A percentile compares a stretch with the other conserved stretches of the same genome.
Conservation (phyloP, 1,140 invertebrate genomes). For the Hermatobates lingyangjiaoensis region DNA sequence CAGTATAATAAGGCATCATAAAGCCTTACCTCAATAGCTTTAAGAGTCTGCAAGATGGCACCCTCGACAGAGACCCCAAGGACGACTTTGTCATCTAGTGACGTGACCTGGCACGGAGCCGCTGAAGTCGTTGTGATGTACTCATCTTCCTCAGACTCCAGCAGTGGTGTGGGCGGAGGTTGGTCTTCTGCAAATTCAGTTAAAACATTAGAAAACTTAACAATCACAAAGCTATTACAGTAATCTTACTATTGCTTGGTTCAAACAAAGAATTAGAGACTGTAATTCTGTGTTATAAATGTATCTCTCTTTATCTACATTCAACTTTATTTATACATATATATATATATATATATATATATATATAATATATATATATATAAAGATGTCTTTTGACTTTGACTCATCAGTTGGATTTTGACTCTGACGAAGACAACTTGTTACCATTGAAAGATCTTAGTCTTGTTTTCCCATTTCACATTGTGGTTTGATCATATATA, state of each 20-base stretch:
- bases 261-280: background rate
- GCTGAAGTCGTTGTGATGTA: slow-evolving; percentile 30
- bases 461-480: too few species aligned
- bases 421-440: too few species aligned
- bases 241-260: too few species aligned
- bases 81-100: slow-evolving; percentile 17
- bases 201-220: too few species aligned
- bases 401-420: too few species aligned
- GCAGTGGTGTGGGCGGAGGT: slow-evolving; percentile 20
- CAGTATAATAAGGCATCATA: too few species aligned
- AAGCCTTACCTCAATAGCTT: slow-evolving; percentile 28
- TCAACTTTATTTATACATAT: background rate
- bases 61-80: slow-evolving; percentile 30
- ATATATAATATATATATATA: background rate
- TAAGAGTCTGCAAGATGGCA: slow-evolving; percentile 27
- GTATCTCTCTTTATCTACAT: background rate
- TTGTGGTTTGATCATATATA: too few species aligned
- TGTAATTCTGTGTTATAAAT: background rate
- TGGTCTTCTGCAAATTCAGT: slow-evolving; percentile 25
- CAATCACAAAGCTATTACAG: too few species aligned
- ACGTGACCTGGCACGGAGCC: slow-evolving; percentile 23
- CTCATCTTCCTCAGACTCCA: slow-evolving; percentile 25
- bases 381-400: background rate
- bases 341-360: background rate
- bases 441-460: too few species aligned